A percentile compares a stretch with the other conserved stretches of the same genome.
phyloP scores from a whole-genome alignment of 2,797 vertebrate species.

The Microhierax caerulescens region DNA sequence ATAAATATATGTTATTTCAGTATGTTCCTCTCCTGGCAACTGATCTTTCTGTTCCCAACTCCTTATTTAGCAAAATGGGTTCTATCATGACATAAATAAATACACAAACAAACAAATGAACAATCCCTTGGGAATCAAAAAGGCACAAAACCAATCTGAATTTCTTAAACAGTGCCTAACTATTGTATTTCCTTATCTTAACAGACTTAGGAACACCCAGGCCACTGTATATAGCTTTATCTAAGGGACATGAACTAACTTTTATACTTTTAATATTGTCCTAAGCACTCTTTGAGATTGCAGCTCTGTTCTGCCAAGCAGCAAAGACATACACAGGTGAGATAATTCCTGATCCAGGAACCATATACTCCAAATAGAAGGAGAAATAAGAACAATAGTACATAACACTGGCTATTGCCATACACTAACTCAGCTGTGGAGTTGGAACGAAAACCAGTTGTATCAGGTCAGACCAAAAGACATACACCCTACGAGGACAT shows the following conservation, averaged over 20 bases:
- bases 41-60: neutral
- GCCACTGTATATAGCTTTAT: neutral
- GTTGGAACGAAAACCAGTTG: fast-evolving
- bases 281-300: neutral
- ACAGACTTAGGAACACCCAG: neutral
- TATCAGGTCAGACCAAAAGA: neutral
- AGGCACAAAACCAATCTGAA: neutral
- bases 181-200: neutral
- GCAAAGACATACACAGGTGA: neutral
- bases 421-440: neutral
- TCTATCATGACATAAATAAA: too few species aligned
- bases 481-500: fast-evolving
- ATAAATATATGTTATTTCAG: neutral
- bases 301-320: neutral
- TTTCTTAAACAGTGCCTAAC: neutral
- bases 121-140: neutral
- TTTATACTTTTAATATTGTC: neutral
- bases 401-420: neutral
- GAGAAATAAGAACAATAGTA: neutral
- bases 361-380: neutral
- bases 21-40: neutral
- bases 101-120: neutral
- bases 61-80: neutral
- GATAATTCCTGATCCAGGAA: neutral
- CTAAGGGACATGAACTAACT: neutral